Percentiles rank a stretch among this genome's conserved stretches.
Evolutionary conservation across 2,797 vertebrate genomes (phyloP).

Genomic region (Picus viridis): DNA sequence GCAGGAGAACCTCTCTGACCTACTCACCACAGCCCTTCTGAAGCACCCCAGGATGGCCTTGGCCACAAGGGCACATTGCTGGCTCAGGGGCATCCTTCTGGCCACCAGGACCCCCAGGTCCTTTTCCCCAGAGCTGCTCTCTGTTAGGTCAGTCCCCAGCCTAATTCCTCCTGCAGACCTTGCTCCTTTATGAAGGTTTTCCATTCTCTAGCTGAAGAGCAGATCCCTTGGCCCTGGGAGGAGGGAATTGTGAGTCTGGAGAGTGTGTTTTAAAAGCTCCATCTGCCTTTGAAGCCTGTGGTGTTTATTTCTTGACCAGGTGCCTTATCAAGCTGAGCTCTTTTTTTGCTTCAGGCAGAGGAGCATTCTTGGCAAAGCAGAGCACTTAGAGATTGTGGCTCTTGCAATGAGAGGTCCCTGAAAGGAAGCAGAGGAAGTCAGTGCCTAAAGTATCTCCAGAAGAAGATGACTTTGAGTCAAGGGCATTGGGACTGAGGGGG

Average conservation of each 20-base stretch:
- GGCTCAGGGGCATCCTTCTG: no score
- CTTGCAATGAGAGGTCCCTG: not conserved
- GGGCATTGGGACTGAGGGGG: not conserved
- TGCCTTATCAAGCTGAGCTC: not conserved
- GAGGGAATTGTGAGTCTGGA: not conserved
- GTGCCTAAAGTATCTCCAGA: not conserved
- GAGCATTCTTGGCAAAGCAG: not conserved
- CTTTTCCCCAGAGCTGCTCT: not conserved
- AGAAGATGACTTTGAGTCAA: not conserved
- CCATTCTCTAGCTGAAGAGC: not conserved
- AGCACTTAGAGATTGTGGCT: not conserved
- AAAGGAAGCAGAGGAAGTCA: not conserved
- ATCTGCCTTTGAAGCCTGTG: not conserved
- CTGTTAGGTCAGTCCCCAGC: no score
- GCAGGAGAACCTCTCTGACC: no score
- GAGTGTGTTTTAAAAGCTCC: not conserved
- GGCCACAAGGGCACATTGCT: no score
- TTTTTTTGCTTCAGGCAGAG: not conserved
- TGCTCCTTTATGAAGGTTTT: not conserved
- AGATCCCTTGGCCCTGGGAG: not conserved
- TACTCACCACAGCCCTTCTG: no score
- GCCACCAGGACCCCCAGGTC: no score
- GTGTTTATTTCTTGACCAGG: not conserved
- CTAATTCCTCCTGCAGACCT: not conserved
- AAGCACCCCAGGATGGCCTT: no score